Base-by-base conservation (phyloP, 2,888 invertebrate genomes). In the Meandrusa payeni region DNA sequence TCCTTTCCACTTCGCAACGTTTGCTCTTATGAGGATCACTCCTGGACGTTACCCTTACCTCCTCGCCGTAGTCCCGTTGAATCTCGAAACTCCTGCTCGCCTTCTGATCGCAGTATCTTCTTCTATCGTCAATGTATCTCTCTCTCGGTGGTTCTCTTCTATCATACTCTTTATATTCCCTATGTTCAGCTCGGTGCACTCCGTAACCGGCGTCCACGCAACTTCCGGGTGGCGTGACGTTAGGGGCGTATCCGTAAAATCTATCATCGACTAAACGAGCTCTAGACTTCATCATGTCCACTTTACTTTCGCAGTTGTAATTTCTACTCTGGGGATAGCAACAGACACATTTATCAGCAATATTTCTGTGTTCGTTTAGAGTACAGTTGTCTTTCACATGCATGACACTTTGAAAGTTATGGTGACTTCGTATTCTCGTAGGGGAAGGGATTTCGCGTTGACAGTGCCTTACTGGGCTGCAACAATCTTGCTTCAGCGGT, bases 11-110 rank as follows among this genome's bases (percentile, higher is more conserved):
- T 1, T 71, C 67, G 32, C 64, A 73, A 2, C 61, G 67, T 37
- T 64, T 76, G 5, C 66, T 64, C 28, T 60, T 72, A 2, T 68
- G 41, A 15, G 53, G 57, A 7, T 72, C 85, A 44, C 79, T 82
- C 31, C 83, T 63, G 2, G 69, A 49, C 0, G 75, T 73, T 22
- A 68, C 64, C 40, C 70, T 59, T 1, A 73, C 73, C 2, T 76
- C 78, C 0, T 77, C 74, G 19, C 67, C 75, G 7, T 46, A 50
- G 1, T 78, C 73, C 22, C 76, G 65, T 1, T 64, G 68, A 1
- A 70, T 47, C 2, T 85, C 82, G 29, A 75, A 85, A 42, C 83
- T 85, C 42, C 82, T 64, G 40, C 78, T 82, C 1, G 76, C 69
- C 40, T 71, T 82, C 36, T 78, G 74, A 12, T 77, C 81, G 19